Evolutionary conservation across 2,888 invertebrate species (phyloP).

Genomic region (Polylopha cassiicola): DNA sequence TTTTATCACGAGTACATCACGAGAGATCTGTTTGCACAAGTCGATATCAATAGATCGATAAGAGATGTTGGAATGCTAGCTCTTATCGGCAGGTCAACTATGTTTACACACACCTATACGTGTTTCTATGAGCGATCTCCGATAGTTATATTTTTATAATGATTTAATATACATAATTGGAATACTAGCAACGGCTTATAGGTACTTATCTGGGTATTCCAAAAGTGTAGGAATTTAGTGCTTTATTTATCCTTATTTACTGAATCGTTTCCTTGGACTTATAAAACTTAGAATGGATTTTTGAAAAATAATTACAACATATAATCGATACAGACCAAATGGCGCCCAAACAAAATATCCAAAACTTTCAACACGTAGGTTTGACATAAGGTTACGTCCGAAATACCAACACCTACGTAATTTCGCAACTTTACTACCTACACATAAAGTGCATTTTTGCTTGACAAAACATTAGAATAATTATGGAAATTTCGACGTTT

Average conservation of each 20-base stretch:
- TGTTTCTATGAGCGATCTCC: not conserved
- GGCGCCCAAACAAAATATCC: constrained; percentile 33
- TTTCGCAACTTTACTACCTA: constrained; percentile 13
- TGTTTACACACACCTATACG: not conserved
- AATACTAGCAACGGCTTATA: not conserved
- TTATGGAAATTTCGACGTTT: constrained; percentile 7
- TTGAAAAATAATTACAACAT: no score
- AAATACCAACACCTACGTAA: constrained; percentile 31
- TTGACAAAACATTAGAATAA: not conserved
- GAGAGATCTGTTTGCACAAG: no score
- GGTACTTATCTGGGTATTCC: not conserved
- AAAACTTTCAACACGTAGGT: constrained; percentile 31
- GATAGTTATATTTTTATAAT: no score
- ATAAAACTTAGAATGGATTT: no score
- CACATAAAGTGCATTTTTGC: constrained; percentile 15
- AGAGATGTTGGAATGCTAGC: constrained; percentile 8
- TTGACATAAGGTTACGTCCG: constrained; percentile 31
- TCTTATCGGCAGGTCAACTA: constrained; percentile 7
- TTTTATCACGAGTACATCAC: no score
- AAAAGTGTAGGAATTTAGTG: no score
- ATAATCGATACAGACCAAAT: no score
- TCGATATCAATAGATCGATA: constrained; percentile 6
- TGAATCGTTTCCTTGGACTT: no score
- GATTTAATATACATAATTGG: no score
- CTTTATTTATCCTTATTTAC: constrained; percentile 1